phyloP scores from a whole-genome alignment of 1,140 invertebrate species.

The Drosophila kurseongensis region DNA sequence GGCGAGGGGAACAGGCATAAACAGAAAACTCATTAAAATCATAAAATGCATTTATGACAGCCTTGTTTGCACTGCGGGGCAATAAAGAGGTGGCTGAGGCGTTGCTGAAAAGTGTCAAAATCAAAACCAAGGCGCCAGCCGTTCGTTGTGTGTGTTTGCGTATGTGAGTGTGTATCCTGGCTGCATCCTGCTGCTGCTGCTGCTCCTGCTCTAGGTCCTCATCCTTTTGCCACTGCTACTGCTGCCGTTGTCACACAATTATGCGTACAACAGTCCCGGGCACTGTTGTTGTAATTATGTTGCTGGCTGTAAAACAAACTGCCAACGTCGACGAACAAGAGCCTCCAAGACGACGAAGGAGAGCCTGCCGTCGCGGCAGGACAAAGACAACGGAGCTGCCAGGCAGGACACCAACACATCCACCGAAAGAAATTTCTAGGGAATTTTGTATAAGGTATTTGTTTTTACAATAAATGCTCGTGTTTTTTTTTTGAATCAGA shows the following conservation, averaged over 20 bases:
- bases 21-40: constrained; percentile 83
- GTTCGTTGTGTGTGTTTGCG: constrained; percentile 5
- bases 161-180: constrained; percentile 55
- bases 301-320: constrained; percentile 73
- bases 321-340: constrained; percentile 55
- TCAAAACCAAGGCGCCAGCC: constrained; percentile 70
- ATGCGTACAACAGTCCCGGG: constrained; percentile 72
- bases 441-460: not conserved
- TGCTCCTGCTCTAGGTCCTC: not conserved
- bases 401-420: constrained; percentile 23
- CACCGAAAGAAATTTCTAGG: constrained; percentile 5
- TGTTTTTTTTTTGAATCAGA: too few relatives aligned
- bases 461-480: too few relatives aligned
- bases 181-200: constrained; percentile 46
- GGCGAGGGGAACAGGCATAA: constrained; percentile 47
- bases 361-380: constrained; percentile 23
- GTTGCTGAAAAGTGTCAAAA: constrained; percentile 77
- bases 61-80: constrained; percentile 71
- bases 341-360: constrained; percentile 29
- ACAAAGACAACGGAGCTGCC: constrained; percentile 14
- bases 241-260: constrained; percentile 76
- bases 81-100: constrained; percentile 59
- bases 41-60: constrained; percentile 83
- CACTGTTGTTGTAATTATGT: constrained; percentile 79
- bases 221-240: constrained; percentile 7